Evolutionary conservation across 2,888 invertebrate species (phyloP).

Genomic region (Oscheius sp.): DNA sequence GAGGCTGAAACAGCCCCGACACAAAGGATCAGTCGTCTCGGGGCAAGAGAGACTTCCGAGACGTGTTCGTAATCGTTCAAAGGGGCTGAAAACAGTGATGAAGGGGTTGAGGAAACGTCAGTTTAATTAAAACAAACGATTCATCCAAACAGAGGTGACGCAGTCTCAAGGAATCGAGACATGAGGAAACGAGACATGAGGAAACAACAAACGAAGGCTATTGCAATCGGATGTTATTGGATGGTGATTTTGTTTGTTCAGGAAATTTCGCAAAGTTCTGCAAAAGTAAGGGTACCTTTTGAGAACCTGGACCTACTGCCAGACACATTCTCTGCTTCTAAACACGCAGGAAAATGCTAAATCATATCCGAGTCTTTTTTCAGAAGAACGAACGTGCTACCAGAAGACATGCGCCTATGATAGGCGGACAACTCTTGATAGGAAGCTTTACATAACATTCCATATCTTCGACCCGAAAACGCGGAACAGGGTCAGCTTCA

Average conservation of each 20-base stretch:
- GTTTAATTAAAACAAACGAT: background rate
- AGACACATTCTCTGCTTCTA: too few relatives aligned
- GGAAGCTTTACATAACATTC: background rate
- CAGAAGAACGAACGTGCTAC: too few relatives aligned
- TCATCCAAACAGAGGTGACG: background rate
- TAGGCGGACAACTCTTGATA: background rate
- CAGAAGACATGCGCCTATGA: too few relatives aligned
- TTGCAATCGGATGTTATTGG: background rate
- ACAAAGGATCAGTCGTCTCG: slow-evolving; percentile 25
- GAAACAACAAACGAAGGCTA: background rate
- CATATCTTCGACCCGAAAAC: too few relatives aligned
- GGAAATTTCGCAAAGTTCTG: background rate
- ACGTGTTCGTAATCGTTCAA: slow-evolving; percentile 18
- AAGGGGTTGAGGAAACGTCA: background rate
- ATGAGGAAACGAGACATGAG: background rate
- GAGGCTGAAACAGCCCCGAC: slow-evolving; percentile 28
- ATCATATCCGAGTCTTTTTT: too few relatives aligned
- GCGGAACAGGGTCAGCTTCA: too few relatives aligned
- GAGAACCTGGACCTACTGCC: too few relatives aligned
- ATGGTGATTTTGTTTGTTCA: background rate
- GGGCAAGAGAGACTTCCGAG: too few relatives aligned
- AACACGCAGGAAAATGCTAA: too few relatives aligned
- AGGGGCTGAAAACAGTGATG: slow-evolving; percentile 11
- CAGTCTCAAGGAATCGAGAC: background rate
- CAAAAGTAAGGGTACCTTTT: background rate